phyloP scores from a whole-genome alignment of 2,797 vertebrate species.

The Borostomias antarcticus region DNA sequence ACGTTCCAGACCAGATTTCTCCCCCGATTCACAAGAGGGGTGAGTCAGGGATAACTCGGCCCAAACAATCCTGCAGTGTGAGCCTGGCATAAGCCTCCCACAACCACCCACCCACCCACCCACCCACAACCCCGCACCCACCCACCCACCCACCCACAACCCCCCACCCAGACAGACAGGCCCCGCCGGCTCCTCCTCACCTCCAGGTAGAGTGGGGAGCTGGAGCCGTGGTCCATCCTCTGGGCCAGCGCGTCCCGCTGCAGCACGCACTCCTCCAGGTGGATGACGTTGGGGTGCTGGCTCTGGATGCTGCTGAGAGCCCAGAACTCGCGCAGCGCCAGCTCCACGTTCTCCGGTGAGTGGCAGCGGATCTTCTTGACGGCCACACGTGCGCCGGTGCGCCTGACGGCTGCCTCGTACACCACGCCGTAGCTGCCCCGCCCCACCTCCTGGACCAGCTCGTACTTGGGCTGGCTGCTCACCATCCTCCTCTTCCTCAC shows the following conservation, averaged over 20 bases:
- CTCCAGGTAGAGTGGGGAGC: conserved; percentile 93
- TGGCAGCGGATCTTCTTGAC: conserved; percentile 98
- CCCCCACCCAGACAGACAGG: not conserved
- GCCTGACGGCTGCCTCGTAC: conserved; percentile 92
- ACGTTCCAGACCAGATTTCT: too few species aligned
- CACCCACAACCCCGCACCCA: not conserved
- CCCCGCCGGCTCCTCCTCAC: conserved; percentile 62
- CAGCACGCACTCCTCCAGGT: conserved; percentile 95
- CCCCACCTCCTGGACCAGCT: conserved; percentile 98
- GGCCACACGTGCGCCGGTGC: conserved; percentile 88
- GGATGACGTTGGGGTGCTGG: conserved; percentile 97
- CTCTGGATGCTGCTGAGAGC: conserved; percentile 98
- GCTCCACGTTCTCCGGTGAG: conserved; percentile 95
- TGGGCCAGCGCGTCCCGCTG: conserved; percentile 94
- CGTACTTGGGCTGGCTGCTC: conserved; percentile 98
- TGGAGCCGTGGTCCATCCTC: conserved; percentile 94
- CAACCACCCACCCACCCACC: too few species aligned
- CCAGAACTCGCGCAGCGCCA: conserved; percentile 97
- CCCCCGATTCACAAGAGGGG: too few species aligned
- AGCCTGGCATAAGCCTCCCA: too few species aligned
- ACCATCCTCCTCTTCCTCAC: conserved; percentile 94
- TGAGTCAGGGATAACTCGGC: too few species aligned
- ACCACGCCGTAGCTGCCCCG: conserved; percentile 98
- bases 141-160: conserved; percentile 3
- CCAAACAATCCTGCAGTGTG: too few species aligned